These are phyloP conservation scores for Conistra vaccinii DNA, from an alignment of 2,888 invertebrate species.

Conservation along the genomic window DNA sequence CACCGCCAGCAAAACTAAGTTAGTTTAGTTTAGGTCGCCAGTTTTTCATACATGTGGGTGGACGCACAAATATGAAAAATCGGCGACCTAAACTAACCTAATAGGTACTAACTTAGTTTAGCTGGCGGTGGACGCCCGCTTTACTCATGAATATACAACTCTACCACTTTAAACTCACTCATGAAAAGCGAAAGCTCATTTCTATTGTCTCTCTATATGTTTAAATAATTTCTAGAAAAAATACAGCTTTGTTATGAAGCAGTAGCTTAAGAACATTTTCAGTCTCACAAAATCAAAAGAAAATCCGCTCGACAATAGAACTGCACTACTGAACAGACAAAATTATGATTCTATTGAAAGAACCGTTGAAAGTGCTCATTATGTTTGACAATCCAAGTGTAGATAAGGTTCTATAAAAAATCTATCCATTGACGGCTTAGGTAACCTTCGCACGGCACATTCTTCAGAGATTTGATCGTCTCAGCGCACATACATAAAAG, in stretches of 20 bases:
- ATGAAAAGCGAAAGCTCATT: background rate
- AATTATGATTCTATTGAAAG: conserved; percentile 54
- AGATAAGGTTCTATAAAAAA: conserved; percentile 63
- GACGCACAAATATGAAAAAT: too few relatives aligned
- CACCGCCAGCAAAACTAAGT: too few relatives aligned
- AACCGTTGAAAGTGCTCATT: conserved; percentile 58
- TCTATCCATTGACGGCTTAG: conserved; percentile 60
- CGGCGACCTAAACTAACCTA: too few relatives aligned
- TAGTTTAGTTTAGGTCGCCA: too few relatives aligned
- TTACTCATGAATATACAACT: background rate
- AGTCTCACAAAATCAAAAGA: conserved; percentile 16
- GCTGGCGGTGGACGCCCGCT: too few relatives aligned
- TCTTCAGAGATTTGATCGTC: conserved; percentile 74
- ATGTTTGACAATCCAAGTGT: conserved; percentile 67
- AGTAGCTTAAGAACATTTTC: conserved; percentile 2
- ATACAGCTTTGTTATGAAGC: background rate
- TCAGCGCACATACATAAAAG: conserved; percentile 73
- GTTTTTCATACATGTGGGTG: too few relatives aligned
- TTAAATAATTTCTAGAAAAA: background rate
- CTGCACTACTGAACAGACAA: conserved; percentile 40
- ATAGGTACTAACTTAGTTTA: too few relatives aligned
- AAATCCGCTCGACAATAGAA: conserved; percentile 26
- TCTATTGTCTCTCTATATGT: background rate
- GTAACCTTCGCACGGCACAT: conserved; percentile 67
- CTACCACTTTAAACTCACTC: background rate